Base-by-base conservation (phyloP, 1,140 invertebrate genomes). In the Leptinotarsa lineolata region DNA sequence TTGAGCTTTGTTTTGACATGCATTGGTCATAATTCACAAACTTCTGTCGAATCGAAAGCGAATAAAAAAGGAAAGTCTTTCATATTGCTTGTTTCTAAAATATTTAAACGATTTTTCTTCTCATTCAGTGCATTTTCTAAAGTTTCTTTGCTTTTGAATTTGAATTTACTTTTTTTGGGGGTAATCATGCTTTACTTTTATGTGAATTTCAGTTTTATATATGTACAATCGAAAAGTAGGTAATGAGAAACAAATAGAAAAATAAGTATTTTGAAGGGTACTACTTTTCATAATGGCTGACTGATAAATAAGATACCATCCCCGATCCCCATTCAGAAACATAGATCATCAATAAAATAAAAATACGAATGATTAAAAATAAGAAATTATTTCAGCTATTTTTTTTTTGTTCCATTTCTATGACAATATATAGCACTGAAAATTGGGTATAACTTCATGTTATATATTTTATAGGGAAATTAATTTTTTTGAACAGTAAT, bases 1-100 rank as follows among this genome's bases (percentile, higher is more conserved):
- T 71, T 71, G 59, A 71, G 16, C 15, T 61, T 45, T 24, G 69
- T 71, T 71, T 71, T 71, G 16, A n/a, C n/a, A 54, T 54, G 16
- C n/a, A 39, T 54, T 54, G 48, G 48, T 54, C 8, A 39, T 54
- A 65, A 18, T 54, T 54, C 48, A 54, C n/a, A 16, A 39, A 16
- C 48, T 54, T 54, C 48, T 54, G 15, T 54, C 48, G 3, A 54
- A 54, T 16, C 48, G n/a, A 54, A 54, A 54, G n/a, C 48, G n/a
- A 54, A 54, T 16, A 15, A 54, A 54, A 54, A 54, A 54, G 15
- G 13, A 54, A 54, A 16, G 30, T 54, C n/a, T 16, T 54, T 18
- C 6, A 54, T 54, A 54, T 18, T 54, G 48, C 48, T 54, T 54
- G 48, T 54, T 54, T 54, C 48, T 8, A 39, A 54, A 54, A 5